phyloP scores from a whole-genome alignment of 53 echinoderm and acorn worm species.

The Holothuria leucospilota region DNA sequence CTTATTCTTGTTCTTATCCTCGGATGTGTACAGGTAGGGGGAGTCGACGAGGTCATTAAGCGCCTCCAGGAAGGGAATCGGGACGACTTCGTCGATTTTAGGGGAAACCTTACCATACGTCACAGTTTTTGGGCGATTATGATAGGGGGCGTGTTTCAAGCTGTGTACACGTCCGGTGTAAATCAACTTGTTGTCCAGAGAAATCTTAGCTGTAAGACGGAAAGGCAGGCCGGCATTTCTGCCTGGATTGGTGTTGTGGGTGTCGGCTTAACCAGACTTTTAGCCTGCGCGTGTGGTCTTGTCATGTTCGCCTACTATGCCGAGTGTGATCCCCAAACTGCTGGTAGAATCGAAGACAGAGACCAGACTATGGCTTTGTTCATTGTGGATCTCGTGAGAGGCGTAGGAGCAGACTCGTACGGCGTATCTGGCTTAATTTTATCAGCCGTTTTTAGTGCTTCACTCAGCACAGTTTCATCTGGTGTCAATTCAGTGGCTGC shows the following conservation, averaged over 20 bases:
- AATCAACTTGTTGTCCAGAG: conserved; percentile 76
- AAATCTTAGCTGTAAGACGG: conserved; percentile 56
- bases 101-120: conserved; percentile 61
- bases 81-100: conserved; percentile 36
- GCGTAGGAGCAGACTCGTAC: conserved; percentile 4
- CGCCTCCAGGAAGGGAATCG: conserved; percentile 11
- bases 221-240: conserved; percentile 54
- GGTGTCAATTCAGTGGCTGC: conserved; percentile 44
- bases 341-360: conserved; percentile 35
- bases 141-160: conserved; percentile 70
- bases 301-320: conserved; percentile 63
- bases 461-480: conserved; percentile 61
- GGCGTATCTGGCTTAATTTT: conserved; percentile 73
- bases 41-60: conserved; percentile 9
- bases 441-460: conserved; percentile 76
- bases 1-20: neutral
- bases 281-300: conserved; percentile 47
- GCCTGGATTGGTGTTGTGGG: conserved; percentile 46
- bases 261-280: neutral
- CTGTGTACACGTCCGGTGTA: conserved; percentile 51
- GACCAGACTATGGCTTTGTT: conserved; percentile 69
- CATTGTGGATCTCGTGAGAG: conserved; percentile 66
- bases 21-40: conserved; percentile 32
- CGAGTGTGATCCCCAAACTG: conserved; percentile 46
- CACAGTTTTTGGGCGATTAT: conserved; percentile 71